A percentile compares a stretch with the other conserved stretches of the same genome.
phyloP scores from a whole-genome alignment of 2,888 invertebrate species.

The Ceratothoa steindachneri region DNA sequence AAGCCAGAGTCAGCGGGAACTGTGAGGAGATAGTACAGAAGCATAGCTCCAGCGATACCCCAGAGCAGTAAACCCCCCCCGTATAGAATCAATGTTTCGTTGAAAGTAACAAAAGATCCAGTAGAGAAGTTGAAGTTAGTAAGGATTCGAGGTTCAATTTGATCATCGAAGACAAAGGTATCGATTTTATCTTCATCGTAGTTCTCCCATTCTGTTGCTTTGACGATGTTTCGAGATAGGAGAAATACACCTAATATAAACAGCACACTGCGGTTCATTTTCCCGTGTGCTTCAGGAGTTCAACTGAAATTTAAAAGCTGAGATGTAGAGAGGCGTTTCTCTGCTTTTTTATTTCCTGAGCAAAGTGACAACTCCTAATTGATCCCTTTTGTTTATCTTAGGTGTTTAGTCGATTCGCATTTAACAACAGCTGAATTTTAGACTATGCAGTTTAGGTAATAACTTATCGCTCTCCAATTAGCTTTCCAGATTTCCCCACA shows the following conservation, averaged over 20 bases:
- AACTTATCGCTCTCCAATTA: too few species aligned
- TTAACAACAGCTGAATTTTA: too few species aligned
- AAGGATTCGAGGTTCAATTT: slow-evolving; percentile 39
- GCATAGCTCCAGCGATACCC: slow-evolving; percentile 47
- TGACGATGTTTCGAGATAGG: slow-evolving; percentile 40
- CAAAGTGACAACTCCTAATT: not conserved
- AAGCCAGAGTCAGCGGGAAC: slow-evolving; percentile 35
- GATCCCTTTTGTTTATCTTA: not conserved
- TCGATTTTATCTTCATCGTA: slow-evolving; percentile 12
- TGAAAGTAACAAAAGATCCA: slow-evolving; percentile 47
- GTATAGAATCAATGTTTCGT: slow-evolving; percentile 47
- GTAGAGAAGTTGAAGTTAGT: slow-evolving; percentile 38
- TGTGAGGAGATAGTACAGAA: slow-evolving; percentile 47
- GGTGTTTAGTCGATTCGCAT: too few species aligned
- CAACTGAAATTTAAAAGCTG: slow-evolving; percentile 5
- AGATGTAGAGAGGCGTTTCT: not conserved
- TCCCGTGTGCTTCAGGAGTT: not conserved
- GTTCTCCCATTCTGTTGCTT: slow-evolving; percentile 3
- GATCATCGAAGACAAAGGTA: slow-evolving; percentile 24
- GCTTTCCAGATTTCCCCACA: not conserved
- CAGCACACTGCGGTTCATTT: slow-evolving; percentile 48
- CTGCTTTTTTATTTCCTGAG: not conserved
- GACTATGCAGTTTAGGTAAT: too few species aligned
- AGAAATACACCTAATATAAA: slow-evolving; percentile 44
- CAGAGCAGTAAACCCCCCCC: slow-evolving; percentile 47